A percentile compares a stretch with the other conserved stretches of the same genome.
Evolutionary conservation across 2,888 invertebrate genomes (phyloP).

Genomic region (Nysson spinosus): DNA sequence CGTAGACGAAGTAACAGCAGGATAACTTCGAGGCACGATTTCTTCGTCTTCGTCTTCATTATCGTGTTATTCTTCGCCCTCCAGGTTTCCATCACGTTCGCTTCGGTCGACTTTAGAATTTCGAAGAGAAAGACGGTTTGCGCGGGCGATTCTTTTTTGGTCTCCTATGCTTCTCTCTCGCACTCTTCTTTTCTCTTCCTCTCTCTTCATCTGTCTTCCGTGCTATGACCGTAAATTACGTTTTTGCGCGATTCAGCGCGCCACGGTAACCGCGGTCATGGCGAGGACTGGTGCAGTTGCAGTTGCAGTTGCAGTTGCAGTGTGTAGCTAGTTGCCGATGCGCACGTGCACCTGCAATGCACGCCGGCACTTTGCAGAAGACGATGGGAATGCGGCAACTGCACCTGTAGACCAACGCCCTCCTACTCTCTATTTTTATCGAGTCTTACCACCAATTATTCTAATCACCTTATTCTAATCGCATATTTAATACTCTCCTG

Average conservation of each 20-base stretch:
- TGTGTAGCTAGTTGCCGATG: too few species aligned
- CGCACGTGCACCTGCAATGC: conserved; percentile 45
- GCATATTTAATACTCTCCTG: too few species aligned
- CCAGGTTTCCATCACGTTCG: neutral
- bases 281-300: conserved; percentile 27
- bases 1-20: conserved; percentile 16
- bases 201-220: conserved; percentile 9
- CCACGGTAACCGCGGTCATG: conserved; percentile 41
- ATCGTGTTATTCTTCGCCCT: conserved; percentile 6
- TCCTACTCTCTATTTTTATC: neutral
- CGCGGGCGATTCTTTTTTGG: neutral
- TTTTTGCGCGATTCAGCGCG: conserved; percentile 60
- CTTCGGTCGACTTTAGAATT: conserved; percentile 35
- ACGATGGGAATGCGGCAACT: conserved; percentile 49
- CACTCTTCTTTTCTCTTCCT: conserved; percentile 10
- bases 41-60: conserved; percentile 1
- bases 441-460: neutral
- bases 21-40: neutral
- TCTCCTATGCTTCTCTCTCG: neutral
- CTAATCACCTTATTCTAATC: neutral
- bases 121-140: conserved; percentile 23
- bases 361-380: conserved; percentile 24
- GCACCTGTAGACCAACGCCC: conserved; percentile 45
- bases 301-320: too few species aligned
- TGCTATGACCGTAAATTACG: conserved; percentile 67